A percentile compares a stretch with the other conserved stretches of the same genome.
Conservation (phyloP, 2,888 invertebrate genomes). For the Netelia inedita region DNA sequence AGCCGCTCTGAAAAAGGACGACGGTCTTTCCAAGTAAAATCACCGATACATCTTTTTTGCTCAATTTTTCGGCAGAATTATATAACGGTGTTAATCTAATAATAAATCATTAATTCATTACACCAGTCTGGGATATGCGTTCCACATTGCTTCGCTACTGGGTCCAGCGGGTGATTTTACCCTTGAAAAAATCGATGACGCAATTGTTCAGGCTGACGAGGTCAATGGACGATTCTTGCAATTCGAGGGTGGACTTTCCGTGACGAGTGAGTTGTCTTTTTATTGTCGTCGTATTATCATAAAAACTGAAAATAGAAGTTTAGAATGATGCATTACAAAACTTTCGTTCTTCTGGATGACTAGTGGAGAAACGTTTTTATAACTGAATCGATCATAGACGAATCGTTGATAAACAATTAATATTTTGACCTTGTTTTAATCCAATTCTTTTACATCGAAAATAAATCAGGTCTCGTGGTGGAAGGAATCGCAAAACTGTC, state of each 20-base stretch:
- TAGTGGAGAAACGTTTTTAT: conserved; percentile 70
- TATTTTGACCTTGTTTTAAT: conserved; percentile 5
- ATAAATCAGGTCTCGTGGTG: conserved; percentile 86
- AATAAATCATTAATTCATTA: conserved; percentile 12
- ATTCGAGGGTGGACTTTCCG: conserved; percentile 96
- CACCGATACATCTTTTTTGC: not conserved
- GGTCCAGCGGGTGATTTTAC: conserved; percentile 89
- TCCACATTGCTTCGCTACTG: conserved; percentile 92
- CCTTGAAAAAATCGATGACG: conserved; percentile 94
- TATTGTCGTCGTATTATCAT: not conserved
- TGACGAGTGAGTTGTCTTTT: conserved; percentile 86
- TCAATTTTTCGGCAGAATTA: conserved; percentile 22
- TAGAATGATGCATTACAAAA: conserved; percentile 73
- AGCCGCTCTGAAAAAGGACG: conserved; percentile 93
- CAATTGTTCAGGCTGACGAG: conserved; percentile 98
- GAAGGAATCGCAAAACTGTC: conserved; percentile 89
- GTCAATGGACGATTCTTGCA: conserved; percentile 94
- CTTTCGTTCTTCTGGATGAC: conserved; percentile 78
- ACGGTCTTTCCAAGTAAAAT: conserved; percentile 89
- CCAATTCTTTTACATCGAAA: not conserved
- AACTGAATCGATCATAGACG: conserved; percentile 2
- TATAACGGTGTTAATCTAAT: conserved; percentile 10
- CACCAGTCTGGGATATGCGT: conserved; percentile 92
- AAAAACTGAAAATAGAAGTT: not conserved
- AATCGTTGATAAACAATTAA: not conserved